Evolutionary conservation across 2,888 invertebrate species (phyloP).

Genomic region (Hecatera dysodea): DNA sequence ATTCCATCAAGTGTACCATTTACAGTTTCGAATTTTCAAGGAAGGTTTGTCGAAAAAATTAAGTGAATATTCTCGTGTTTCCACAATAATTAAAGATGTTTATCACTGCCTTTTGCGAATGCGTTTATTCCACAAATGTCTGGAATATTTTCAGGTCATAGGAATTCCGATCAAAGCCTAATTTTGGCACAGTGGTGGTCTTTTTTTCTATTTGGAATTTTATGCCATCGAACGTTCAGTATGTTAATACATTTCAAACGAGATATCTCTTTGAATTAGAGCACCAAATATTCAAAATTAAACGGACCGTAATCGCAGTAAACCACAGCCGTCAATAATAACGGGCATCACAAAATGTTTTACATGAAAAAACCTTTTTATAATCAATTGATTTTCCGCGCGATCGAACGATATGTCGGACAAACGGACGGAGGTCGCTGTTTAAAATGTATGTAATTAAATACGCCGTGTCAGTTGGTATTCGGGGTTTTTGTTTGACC

Average conservation of each 20-base stretch:
- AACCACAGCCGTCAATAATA: constrained; percentile 66
- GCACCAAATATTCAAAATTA: constrained; percentile 59
- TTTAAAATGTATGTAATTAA: constrained; percentile 74
- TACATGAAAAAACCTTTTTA: constrained; percentile 74
- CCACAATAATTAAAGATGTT: too few relatives aligned
- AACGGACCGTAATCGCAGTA: constrained; percentile 56
- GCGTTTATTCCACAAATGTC: background rate
- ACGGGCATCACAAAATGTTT: constrained; percentile 70
- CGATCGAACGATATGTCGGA: constrained; percentile 71
- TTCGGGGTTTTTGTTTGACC: constrained; percentile 66
- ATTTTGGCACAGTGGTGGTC: background rate
- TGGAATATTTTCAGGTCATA: background rate
- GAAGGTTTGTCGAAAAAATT: too few relatives aligned
- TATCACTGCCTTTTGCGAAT: too few relatives aligned
- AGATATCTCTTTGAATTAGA: constrained; percentile 51
- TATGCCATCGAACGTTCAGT: constrained; percentile 5
- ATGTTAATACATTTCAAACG: constrained; percentile 33
- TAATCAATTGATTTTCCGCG: constrained; percentile 76
- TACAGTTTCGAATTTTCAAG: too few relatives aligned
- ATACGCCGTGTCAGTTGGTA: constrained; percentile 72
- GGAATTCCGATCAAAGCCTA: background rate
- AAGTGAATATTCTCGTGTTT: too few relatives aligned
- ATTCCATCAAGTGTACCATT: too few relatives aligned
- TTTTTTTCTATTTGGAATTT: background rate
- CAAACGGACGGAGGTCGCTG: constrained; percentile 71